A percentile compares a stretch with the other conserved stretches of the same genome.
Evolutionary conservation across 2,113 vertebrate species (phyloP).

Genomic region (Greenwoodochromis staneri): DNA sequence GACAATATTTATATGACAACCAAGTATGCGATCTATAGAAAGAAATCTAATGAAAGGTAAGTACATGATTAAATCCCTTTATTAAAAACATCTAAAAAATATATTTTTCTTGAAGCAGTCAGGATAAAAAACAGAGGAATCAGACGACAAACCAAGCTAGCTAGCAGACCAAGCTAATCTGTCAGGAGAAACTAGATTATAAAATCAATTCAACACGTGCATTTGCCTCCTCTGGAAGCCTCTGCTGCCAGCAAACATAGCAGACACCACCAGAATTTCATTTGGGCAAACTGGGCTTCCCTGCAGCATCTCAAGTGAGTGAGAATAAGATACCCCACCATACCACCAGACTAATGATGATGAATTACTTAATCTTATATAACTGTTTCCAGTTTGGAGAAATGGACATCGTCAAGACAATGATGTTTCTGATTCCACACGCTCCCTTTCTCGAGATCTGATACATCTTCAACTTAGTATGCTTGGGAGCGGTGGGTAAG

Average conservation of each 20-base stretch:
- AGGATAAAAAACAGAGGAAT: background rate
- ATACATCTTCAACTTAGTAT: background rate
- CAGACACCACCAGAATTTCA: background rate
- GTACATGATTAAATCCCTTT: background rate
- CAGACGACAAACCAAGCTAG: background rate
- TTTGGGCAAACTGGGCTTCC: background rate
- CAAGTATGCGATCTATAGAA: background rate
- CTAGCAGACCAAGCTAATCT: background rate
- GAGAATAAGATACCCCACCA: background rate
- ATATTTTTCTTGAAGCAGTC: background rate
- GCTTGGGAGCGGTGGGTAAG: background rate
- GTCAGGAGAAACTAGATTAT: background rate
- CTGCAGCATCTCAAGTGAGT: background rate
- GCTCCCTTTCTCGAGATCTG: background rate
- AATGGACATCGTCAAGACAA: background rate
- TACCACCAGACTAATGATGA: background rate
- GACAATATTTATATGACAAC: background rate
- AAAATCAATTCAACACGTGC: background rate
- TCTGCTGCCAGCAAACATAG: background rate
- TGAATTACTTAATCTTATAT: background rate
- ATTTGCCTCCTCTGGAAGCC: background rate
- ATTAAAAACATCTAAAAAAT: background rate
- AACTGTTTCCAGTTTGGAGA: background rate
- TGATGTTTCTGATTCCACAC: background rate
- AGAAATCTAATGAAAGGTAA: background rate